phyloP scores from a whole-genome alignment of 2,797 vertebrate genomes.

The Columba guinea region DNA sequence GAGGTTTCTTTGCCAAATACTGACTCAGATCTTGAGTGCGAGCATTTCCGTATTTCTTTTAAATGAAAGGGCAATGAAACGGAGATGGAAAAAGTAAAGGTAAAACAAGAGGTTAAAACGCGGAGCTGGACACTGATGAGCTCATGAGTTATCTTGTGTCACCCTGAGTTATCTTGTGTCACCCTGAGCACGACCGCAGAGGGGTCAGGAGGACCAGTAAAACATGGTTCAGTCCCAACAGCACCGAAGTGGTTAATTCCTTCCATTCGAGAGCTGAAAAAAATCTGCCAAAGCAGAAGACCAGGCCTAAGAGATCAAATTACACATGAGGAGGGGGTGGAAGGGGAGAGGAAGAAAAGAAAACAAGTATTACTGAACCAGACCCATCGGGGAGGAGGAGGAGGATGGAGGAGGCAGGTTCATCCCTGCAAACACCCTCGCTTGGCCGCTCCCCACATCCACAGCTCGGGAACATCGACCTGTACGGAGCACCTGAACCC shows the following conservation, averaged over 20 bases:
- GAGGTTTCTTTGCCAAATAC: conserved; percentile 3
- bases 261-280: conserved; percentile 66
- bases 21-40: conserved; percentile 31
- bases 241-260: conserved; percentile 73
- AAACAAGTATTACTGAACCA: conserved; percentile 68
- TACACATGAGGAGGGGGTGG: conserved; percentile 72
- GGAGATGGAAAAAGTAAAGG: neutral
- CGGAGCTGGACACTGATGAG: neutral
- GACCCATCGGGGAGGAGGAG: conserved; percentile 64
- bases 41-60: neutral
- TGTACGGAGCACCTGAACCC: neutral
- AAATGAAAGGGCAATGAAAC: neutral
- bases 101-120: neutral
- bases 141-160: neutral
- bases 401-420: conserved; percentile 31
- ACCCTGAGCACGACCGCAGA: neutral
- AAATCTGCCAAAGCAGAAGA: conserved; percentile 77
- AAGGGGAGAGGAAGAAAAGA: conserved; percentile 67
- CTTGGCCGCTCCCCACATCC: neutral
- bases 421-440: neutral
- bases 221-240: neutral
- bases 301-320: conserved; percentile 73
- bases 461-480: neutral
- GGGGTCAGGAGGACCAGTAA: neutral
- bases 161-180: neutral